Conservation (phyloP, 2,888 invertebrate species). For the Lycaena phlaeas region DNA sequence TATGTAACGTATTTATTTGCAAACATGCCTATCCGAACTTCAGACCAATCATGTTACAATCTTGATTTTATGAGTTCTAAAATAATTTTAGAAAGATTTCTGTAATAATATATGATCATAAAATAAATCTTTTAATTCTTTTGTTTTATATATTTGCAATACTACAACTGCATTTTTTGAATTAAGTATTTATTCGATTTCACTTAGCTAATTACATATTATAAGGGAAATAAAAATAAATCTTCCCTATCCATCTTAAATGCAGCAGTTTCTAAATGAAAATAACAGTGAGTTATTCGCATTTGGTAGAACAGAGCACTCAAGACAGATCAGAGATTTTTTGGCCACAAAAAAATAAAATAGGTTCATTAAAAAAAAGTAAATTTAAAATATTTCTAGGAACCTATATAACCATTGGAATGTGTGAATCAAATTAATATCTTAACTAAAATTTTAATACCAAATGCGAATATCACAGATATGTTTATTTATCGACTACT, state of each 20-base stretch:
- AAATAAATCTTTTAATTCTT: too few species aligned
- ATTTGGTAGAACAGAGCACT: slow-evolving; percentile 66
- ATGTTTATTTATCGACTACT: slow-evolving; percentile 42
- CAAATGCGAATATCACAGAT: slow-evolving; percentile 73
- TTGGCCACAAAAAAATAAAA: slow-evolving; percentile 20
- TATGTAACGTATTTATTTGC: too few species aligned
- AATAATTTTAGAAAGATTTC: too few species aligned
- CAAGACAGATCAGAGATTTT: slow-evolving; percentile 47
- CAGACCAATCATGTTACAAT: too few species aligned
- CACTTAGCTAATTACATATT: background rate
- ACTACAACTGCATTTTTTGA: background rate
- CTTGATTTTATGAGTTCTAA: too few species aligned
- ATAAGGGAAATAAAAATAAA: slow-evolving; percentile 13
- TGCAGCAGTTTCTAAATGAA: slow-evolving; percentile 62
- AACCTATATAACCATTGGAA: slow-evolving; percentile 39
- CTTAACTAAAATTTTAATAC: slow-evolving; percentile 41
- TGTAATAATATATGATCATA: too few species aligned
- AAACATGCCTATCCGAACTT: too few species aligned
- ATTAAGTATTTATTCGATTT: background rate
- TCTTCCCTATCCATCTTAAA: slow-evolving; percentile 62
- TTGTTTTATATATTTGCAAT: too few species aligned
- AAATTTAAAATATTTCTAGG: background rate
- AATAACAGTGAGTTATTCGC: slow-evolving; percentile 62
- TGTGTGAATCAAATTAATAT: slow-evolving; percentile 35
- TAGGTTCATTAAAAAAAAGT: background rate